These are phyloP conservation scores for Eretmocerus hayati DNA, from an alignment of 2,888 invertebrate genomes.

Conservation along the genomic window DNA sequence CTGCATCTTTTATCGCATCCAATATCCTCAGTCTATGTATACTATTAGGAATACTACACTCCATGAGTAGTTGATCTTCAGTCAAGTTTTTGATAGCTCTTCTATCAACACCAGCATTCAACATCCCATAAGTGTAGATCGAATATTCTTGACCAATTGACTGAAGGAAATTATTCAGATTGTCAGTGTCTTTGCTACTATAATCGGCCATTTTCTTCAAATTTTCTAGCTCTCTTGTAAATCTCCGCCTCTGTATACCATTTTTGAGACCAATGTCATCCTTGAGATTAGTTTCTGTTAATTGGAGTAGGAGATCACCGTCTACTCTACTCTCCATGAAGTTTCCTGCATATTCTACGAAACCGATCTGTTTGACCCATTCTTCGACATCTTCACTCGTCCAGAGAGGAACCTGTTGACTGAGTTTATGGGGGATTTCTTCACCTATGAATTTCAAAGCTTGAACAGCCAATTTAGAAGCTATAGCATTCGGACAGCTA, in stretches of 20 bases:
- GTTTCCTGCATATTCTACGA: constrained; percentile 72
- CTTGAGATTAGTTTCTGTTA: constrained; percentile 85
- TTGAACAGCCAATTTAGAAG: constrained; percentile 93
- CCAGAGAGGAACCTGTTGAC: constrained; percentile 98
- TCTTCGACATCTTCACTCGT: constrained; percentile 92
- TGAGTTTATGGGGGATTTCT: constrained; percentile 93
- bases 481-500: constrained; percentile 95
- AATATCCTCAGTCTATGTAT: constrained; percentile 89
- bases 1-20: constrained; percentile 67
- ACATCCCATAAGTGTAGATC: constrained; percentile 93
- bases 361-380: constrained; percentile 98
- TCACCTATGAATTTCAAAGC: constrained; percentile 89
- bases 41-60: constrained; percentile 89
- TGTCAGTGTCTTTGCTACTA: constrained; percentile 87
- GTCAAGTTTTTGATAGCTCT: constrained; percentile 77
- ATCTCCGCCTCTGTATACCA: constrained; percentile 87
- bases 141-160: constrained; percentile 83
- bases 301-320: constrained; percentile 87
- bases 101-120: constrained; percentile 91
- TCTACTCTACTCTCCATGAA: constrained; percentile 92
- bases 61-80: constrained; percentile 84
- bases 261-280: constrained; percentile 90
- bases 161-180: constrained; percentile 78
- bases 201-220: constrained; percentile 95
- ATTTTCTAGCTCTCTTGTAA: constrained; percentile 85